Evolutionary conservation across 2,113 vertebrate species (phyloP).

Genomic region (Mugil cephalus): DNA sequence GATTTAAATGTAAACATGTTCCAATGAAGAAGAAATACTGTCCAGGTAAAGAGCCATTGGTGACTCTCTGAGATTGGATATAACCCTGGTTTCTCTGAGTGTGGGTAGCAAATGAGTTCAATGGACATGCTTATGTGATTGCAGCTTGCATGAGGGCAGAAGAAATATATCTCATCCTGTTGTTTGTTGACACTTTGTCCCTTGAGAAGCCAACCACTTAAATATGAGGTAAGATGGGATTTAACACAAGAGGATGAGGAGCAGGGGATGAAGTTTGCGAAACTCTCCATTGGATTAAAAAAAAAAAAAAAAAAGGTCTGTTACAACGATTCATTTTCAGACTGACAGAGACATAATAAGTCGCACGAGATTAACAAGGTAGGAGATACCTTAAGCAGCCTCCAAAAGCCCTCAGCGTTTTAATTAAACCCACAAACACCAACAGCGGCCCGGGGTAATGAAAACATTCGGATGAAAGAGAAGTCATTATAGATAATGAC

Average conservation of each 20-base stretch:
- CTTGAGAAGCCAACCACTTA: no score
- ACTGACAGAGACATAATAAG: not conserved
- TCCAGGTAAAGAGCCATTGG: no score
- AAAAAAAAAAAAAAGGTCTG: constrained; percentile 11
- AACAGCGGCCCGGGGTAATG: constrained; percentile 19
- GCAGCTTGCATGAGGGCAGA: no score
- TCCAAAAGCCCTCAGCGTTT: not conserved
- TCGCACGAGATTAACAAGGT: not conserved
- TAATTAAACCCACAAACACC: constrained; percentile 25
- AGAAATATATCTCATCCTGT: no score
- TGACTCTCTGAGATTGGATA: no score
- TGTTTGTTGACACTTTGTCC: no score
- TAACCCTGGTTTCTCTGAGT: no score
- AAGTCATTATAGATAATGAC: constrained; percentile 53
- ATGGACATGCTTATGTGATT: no score
- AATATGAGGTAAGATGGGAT: constrained; percentile 63
- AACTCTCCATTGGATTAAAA: constrained; percentile 26
- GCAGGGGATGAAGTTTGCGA: constrained; percentile 26
- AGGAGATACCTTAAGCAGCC: constrained; percentile 15
- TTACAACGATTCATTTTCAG: not conserved
- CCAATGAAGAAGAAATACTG: no score
- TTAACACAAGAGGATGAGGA: constrained; percentile 58
- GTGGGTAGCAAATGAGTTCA: no score
- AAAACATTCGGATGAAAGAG: constrained; percentile 44
- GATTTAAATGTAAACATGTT: no score